Conservation (phyloP, 1,140 invertebrate genomes). For the Hycleus phaleratus region DNA sequence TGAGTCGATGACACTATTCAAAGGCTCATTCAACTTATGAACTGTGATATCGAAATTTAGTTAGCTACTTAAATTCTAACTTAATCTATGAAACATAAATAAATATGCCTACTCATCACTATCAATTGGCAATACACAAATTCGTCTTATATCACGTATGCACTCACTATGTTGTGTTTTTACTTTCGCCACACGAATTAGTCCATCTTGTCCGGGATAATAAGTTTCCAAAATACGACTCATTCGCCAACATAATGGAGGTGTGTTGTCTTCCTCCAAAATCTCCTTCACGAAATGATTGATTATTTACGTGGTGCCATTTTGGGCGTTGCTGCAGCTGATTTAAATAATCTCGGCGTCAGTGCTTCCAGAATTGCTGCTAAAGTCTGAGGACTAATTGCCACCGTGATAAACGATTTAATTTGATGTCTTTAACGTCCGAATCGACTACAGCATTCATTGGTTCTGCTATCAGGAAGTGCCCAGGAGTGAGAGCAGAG, state of each 20-base stretch:
- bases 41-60: too few relatives aligned
- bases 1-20: too few relatives aligned
- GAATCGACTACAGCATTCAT: constrained; percentile 19
- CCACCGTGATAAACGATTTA: constrained; percentile 26
- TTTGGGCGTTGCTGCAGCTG: constrained; percentile 29
- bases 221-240: constrained; percentile 34
- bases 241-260: constrained; percentile 38
- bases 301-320: constrained; percentile 14
- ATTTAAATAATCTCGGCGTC: constrained; percentile 34
- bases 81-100: too few relatives aligned
- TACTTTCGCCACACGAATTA: constrained; percentile 36
- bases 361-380: constrained; percentile 33
- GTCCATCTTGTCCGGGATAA: constrained; percentile 35
- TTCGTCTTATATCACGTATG: too few relatives aligned
- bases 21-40: too few relatives aligned
- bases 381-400: constrained; percentile 10
- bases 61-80: too few relatives aligned
- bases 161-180: constrained; percentile 17
- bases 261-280: constrained; percentile 31
- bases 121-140: too few relatives aligned
- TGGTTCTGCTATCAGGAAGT: constrained; percentile 38
- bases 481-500: constrained; percentile 32
- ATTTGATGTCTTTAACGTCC: constrained; percentile 7
- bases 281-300: constrained; percentile 4
- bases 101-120: too few relatives aligned